A percentile compares a stretch with the other conserved stretches of the same genome.
Conservation (phyloP, 1,140 invertebrate genomes). For the Apolygus lucorum region DNA sequence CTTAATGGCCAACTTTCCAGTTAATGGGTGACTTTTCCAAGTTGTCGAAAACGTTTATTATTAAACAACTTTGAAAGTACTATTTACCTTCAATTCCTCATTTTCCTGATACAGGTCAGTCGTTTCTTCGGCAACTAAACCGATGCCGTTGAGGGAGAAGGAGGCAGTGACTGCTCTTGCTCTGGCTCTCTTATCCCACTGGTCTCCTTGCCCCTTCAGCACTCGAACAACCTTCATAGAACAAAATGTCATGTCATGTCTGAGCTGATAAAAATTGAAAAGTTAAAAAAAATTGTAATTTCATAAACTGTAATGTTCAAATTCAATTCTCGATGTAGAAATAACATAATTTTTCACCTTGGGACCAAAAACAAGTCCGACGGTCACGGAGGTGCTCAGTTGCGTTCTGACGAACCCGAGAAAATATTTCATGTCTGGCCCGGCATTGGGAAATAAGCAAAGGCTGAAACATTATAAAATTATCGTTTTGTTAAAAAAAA, state of each 20-base stretch:
- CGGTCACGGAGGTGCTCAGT: constrained; percentile 74
- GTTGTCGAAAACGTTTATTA: too few relatives aligned
- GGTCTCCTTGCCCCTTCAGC: constrained; percentile 70
- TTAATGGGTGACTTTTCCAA: too few relatives aligned
- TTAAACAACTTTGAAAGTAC: too few relatives aligned
- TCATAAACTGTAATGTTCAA: background rate
- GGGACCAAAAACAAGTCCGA: constrained; percentile 74
- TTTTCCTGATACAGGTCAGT: constrained; percentile 81
- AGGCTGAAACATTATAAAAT: constrained; percentile 49
- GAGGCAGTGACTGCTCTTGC: constrained; percentile 71
- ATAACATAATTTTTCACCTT: constrained; percentile 53
- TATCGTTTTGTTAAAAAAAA: background rate
- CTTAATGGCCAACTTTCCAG: too few relatives aligned
- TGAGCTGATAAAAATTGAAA: too few relatives aligned
- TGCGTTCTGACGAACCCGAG: constrained; percentile 79
- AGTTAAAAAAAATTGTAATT: constrained; percentile 4
- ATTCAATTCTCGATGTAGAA: too few relatives aligned
- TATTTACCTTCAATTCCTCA: constrained; percentile 70
- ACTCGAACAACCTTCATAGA: constrained; percentile 65
- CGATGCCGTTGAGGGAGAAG: constrained; percentile 75
- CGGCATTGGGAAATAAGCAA: constrained; percentile 71
- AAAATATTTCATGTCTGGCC: constrained; percentile 80
- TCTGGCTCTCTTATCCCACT: constrained; percentile 71
- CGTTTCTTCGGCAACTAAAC: constrained; percentile 65
- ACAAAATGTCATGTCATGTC: too few relatives aligned